Conservation (phyloP, 2,113 vertebrate genomes). For the Accipiter cooperii region DNA sequence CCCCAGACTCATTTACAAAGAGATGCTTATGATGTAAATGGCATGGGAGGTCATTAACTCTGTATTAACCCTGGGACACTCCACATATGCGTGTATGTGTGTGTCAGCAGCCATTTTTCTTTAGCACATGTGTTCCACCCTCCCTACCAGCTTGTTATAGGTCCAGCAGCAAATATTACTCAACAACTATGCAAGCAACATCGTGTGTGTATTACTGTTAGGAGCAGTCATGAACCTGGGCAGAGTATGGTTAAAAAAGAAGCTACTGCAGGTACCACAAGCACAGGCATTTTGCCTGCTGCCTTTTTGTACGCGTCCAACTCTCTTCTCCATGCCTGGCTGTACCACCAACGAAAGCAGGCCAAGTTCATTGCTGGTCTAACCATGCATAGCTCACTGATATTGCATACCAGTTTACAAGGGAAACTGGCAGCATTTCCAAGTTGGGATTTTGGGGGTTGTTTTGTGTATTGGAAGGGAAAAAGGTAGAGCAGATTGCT, state of each 20-base stretch:
- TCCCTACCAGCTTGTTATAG: not conserved
- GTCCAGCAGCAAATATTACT: not conserved
- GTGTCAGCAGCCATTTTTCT: not conserved
- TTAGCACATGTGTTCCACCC: not conserved
- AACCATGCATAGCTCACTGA: not conserved
- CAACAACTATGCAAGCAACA: not conserved
- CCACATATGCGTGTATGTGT: not conserved
- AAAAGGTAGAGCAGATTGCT: not conserved
- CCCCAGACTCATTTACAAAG: not conserved
- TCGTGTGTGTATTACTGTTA: not conserved
- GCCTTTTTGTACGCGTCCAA: not conserved
- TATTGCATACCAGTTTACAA: not conserved
- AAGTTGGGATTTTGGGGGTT: not conserved
- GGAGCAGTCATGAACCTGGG: not conserved
- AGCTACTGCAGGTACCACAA: not conserved
- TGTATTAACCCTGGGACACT: not conserved
- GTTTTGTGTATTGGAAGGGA: too few species aligned
- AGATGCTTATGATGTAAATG: not conserved
- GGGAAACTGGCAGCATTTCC: not conserved
- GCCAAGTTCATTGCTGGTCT: not conserved
- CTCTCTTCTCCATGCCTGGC: not conserved
- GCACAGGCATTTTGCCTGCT: not conserved
- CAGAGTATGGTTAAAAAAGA: not conserved
- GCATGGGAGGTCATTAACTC: not conserved
- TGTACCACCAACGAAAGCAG: not conserved